A percentile compares a stretch with the other conserved stretches of the same genome.
Evolutionary conservation across 2,888 invertebrate genomes (phyloP).

Genomic region (Ephialtes manifestator): DNA sequence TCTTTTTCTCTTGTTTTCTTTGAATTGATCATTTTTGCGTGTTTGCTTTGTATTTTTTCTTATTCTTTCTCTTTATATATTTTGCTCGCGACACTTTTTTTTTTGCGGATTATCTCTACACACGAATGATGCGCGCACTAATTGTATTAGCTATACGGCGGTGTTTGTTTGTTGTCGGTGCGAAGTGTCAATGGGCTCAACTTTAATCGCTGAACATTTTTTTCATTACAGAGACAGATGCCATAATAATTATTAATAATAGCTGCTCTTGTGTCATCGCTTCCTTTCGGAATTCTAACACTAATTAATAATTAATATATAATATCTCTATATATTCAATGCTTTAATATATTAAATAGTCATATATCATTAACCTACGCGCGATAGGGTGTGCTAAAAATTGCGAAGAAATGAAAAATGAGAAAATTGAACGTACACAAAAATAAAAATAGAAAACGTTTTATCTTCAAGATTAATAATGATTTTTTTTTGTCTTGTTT

Average conservation of each 20-base stretch:
- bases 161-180: slow-evolving; percentile 63
- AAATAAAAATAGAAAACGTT: slow-evolving; percentile 74
- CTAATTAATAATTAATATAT: slow-evolving; percentile 76
- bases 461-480: slow-evolving; percentile 56
- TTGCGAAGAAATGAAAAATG: slow-evolving; percentile 63
- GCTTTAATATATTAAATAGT: slow-evolving; percentile 82
- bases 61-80: slow-evolving; percentile 67
- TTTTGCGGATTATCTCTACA: slow-evolving; percentile 78
- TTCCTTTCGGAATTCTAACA: slow-evolving; percentile 76
- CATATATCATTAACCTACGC: slow-evolving; percentile 77
- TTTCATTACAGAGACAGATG: slow-evolving; percentile 71
- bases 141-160: slow-evolving; percentile 73
- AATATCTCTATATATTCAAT: slow-evolving; percentile 80
- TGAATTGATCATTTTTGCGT: slow-evolving; percentile 13
- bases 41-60: slow-evolving; percentile 73
- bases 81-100: slow-evolving; percentile 75
- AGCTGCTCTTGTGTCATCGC: slow-evolving; percentile 78
- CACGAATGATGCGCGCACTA: slow-evolving; percentile 70
- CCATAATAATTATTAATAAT: slow-evolving; percentile 79
- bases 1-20: slow-evolving; percentile 45
- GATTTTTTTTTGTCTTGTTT: slow-evolving; percentile 53
- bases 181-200: slow-evolving; percentile 65
- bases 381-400: slow-evolving; percentile 71
- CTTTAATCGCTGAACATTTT: slow-evolving; percentile 68
- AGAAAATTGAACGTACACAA: slow-evolving; percentile 74